Evolutionary conservation across 2,888 invertebrate species (phyloP).

Genomic region (Hirtodrosophila confusa): DNA sequence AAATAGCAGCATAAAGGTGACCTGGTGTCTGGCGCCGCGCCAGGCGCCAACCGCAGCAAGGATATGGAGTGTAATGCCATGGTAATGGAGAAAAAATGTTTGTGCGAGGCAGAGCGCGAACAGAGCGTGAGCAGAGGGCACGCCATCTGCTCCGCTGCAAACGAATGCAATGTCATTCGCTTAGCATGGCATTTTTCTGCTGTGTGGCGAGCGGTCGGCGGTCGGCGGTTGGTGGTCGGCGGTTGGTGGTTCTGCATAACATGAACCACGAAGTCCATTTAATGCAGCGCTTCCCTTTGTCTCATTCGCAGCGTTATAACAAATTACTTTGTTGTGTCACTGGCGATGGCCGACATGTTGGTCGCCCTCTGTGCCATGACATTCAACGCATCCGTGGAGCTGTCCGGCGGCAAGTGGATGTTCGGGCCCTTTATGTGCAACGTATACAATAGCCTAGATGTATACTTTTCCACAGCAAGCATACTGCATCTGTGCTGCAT

Average conservation of each 20-base stretch:
- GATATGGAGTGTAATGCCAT: constrained; percentile 45
- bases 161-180: constrained; percentile 53
- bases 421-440: constrained; percentile 97
- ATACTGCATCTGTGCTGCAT: constrained; percentile 97
- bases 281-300: constrained; percentile 41
- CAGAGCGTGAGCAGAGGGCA: constrained; percentile 2
- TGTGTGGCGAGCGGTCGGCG: constrained; percentile 12
- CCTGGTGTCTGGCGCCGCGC: constrained; percentile 16
- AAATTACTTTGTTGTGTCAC: constrained; percentile 97
- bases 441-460: constrained; percentile 98
- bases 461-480: constrained; percentile 96
- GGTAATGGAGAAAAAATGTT: constrained; percentile 1
- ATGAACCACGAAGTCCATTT: constrained; percentile 36
- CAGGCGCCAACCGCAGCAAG: constrained; percentile 5
- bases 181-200: constrained; percentile 35
- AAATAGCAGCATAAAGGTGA: constrained; percentile 56
- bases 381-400: constrained; percentile 95
- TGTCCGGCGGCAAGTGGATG: constrained; percentile 92
- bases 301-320: constrained; percentile 89
- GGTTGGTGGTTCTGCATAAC: constrained; percentile 8
- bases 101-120: background rate
- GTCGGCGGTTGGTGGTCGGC: background rate
- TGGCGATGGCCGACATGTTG: constrained; percentile 96
- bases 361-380: constrained; percentile 98
- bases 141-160: constrained; percentile 17